A percentile compares a stretch with the other conserved stretches of the same genome.
Conservation (phyloP, 2,113 vertebrate species). For the Channa maculata region DNA sequence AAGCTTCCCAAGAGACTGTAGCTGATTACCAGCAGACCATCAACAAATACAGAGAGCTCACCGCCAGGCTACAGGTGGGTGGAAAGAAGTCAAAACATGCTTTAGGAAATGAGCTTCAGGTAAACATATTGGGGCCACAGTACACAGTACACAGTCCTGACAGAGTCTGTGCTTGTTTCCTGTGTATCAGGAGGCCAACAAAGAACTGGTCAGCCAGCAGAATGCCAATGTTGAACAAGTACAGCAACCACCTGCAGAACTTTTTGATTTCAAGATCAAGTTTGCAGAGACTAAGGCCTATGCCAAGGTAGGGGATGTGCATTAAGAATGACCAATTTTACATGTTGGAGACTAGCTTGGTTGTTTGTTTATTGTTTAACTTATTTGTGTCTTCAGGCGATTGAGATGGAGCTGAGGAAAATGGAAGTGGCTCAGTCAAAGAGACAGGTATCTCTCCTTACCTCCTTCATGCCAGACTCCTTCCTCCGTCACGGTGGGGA, state of each 20-base stretch:
- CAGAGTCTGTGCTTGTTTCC: neutral
- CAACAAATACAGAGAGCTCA: slow-evolving; percentile 95
- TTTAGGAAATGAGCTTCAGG: neutral
- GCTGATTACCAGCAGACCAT: slow-evolving; percentile 98
- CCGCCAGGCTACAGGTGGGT: slow-evolving; percentile 90
- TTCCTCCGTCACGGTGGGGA: slow-evolving; percentile 96
- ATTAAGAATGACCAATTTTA: neutral
- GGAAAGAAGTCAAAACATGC: neutral
- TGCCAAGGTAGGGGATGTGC: slow-evolving; percentile 88
- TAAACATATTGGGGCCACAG: neutral
- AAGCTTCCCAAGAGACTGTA: slow-evolving; percentile 94
- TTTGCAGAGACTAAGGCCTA: slow-evolving; percentile 98
- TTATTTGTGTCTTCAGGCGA: slow-evolving; percentile 84
- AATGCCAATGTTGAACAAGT: slow-evolving; percentile 90
- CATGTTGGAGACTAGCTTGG: neutral
- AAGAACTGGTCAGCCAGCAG: slow-evolving; percentile 93
- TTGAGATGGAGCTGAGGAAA: slow-evolving; percentile 98
- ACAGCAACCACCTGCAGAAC: slow-evolving; percentile 91
- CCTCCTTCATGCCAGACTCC: slow-evolving; percentile 97
- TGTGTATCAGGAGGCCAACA: slow-evolving; percentile 88
- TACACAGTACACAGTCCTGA: neutral
- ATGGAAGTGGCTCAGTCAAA: slow-evolving; percentile 97
- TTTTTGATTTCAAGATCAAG: slow-evolving; percentile 99
- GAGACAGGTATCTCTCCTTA: slow-evolving; percentile 93
- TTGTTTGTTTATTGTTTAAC: neutral